Conservation (phyloP, 2,113 vertebrate species). For the Rhea pennata region DNA sequence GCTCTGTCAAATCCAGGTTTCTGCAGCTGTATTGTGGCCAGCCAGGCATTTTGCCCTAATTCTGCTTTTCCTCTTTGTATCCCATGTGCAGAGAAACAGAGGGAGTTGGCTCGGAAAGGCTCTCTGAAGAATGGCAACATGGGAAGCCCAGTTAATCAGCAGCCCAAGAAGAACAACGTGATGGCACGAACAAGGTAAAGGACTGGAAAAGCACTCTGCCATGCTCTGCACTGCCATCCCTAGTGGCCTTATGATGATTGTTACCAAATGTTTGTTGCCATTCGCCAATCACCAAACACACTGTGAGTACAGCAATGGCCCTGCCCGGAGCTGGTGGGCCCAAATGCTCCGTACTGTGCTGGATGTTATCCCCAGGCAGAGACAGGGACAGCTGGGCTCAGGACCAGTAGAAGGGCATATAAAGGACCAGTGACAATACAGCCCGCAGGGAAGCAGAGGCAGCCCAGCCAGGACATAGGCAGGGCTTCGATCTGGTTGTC, state of each 20-base stretch:
- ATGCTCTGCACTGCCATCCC: neutral
- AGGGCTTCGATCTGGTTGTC: neutral
- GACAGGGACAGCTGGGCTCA: neutral
- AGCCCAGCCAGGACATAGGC: neutral
- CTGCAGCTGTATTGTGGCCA: neutral
- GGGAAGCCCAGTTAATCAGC: slow-evolving; percentile 96
- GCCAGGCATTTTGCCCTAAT: slow-evolving; percentile 6
- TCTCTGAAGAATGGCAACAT: slow-evolving; percentile 93
- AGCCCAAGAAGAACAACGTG: slow-evolving; percentile 98
- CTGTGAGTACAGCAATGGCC: neutral
- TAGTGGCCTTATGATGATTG: neutral
- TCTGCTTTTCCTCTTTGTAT: slow-evolving; percentile 55
- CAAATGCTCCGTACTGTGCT: neutral
- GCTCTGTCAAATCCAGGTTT: neutral
- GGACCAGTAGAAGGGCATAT: neutral
- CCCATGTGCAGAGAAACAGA: slow-evolving; percentile 91
- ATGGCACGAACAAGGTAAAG: slow-evolving; percentile 96
- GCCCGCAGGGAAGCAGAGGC: neutral
- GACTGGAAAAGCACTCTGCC: neutral
- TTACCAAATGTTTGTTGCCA: neutral
- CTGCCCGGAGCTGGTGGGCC: neutral
- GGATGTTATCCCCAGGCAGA: neutral
- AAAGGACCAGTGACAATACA: neutral
- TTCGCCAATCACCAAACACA: rapidly evolving
- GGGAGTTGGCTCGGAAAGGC: slow-evolving; percentile 94